A percentile compares a stretch with the other conserved stretches of the same genome.
Evolutionary conservation across 1,140 invertebrate genomes (phyloP).

Genomic region (Sitophilus oryzae): DNA sequence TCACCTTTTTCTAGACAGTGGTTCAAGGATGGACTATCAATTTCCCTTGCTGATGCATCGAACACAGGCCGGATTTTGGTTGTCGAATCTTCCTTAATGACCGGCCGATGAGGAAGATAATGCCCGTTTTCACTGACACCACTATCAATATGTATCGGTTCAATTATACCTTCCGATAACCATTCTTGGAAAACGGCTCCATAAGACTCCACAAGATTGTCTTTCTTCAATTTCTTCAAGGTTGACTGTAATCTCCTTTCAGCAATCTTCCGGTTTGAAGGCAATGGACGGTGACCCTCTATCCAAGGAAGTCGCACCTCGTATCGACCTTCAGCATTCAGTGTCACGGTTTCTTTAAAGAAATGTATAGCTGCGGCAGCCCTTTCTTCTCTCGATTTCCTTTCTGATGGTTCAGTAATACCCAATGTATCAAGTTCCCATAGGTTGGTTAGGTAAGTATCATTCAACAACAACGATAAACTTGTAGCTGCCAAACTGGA

Average conservation of each 20-base stretch:
- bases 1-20: slow-evolving; percentile 32
- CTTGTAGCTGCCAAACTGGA: too few species aligned
- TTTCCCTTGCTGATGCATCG: slow-evolving; percentile 1
- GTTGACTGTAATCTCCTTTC: slow-evolving; percentile 4
- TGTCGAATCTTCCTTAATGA: slow-evolving; percentile 17
- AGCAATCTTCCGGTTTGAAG: slow-evolving; percentile 8
- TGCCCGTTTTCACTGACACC: slow-evolving; percentile 2
- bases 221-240: slow-evolving; percentile 8
- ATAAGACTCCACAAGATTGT: slow-evolving; percentile 4
- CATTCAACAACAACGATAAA: too few species aligned
- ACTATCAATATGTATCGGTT: slow-evolving; percentile 12
- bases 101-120: slow-evolving; percentile 26
- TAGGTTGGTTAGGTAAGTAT: too few species aligned
- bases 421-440: too few species aligned
- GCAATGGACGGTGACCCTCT: slow-evolving; percentile 8
- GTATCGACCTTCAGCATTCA: too few species aligned
- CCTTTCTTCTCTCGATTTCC: too few species aligned
- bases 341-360: too few species aligned
- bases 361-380: too few species aligned
- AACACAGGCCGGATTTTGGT: background rate
- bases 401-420: too few species aligned
- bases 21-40: slow-evolving; percentile 27
- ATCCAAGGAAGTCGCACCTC: slow-evolving; percentile 12
- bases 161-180: slow-evolving; percentile 26
- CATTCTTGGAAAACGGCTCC: slow-evolving; percentile 19